Base-by-base conservation (phyloP, 2,113 vertebrate genomes). In the Tragelaphus imberbis region DNA sequence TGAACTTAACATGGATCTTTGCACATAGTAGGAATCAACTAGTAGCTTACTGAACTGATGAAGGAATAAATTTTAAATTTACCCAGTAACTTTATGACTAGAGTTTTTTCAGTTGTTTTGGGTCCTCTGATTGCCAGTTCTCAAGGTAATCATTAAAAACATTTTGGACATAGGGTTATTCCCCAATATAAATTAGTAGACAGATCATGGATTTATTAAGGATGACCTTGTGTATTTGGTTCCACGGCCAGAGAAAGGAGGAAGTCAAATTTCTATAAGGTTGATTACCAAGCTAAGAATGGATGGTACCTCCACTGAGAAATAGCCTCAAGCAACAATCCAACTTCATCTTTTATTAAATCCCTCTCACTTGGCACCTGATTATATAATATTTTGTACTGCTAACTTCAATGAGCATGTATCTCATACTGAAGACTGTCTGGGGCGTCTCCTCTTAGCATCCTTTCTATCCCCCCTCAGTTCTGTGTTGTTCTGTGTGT, bases 321-420 rank as follows among this genome's bases (percentile, higher is more conserved):
- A 89, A 95, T 6, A 80, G 94, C 86, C 61, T 25, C 88, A 53
- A 97, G 85, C 82, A 58, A 55, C 61, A 92, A 86, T 28, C 81
- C 91, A 53, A 86, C 49, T 28, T 97, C 82, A 87, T 84, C 82
- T 93, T 94, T 77, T 91, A 56, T 94, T 94, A 94, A 92, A 88
- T 91, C 58, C 80, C 71, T 97, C 86, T 89, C 88, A 89, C 80
- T 87, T 75, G 84, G 58, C 47, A 40, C 53, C 47, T 93, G 81
- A 91, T 63, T 90, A 90, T 17, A 49, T 25, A 90, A 36, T 91
- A 90, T 75, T 88, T 80, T 79, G 84, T 87, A 79, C 58, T 89
- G 79, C 51, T 94, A 91, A 94, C 56, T 68, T 63, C 56, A 89
- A 80, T 36, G 16, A 68, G 63, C 63, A 61, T 23, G 47, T 84